phyloP scores from a whole-genome alignment of 2,113 vertebrate species.

The Sorex fumeus region DNA sequence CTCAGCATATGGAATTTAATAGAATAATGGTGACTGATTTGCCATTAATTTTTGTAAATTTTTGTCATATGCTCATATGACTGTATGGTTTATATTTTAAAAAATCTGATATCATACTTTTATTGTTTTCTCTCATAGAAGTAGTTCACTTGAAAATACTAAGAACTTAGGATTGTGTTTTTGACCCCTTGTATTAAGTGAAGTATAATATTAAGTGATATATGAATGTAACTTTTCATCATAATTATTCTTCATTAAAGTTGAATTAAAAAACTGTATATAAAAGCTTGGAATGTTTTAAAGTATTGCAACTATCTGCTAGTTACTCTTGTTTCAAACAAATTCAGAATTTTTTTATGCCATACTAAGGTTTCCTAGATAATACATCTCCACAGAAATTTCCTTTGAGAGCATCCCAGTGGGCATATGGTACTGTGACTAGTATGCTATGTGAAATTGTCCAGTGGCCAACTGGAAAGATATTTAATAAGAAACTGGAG shows the following conservation, averaged over 20 bases:
- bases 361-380: slow-evolving; percentile 37
- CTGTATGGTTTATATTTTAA: background rate
- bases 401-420: background rate
- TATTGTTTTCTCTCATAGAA: slow-evolving; percentile 26
- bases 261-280: slow-evolving; percentile 24
- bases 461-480: background rate
- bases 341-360: slow-evolving; percentile 44
- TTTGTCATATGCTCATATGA: background rate
- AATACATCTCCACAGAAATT: slow-evolving; percentile 25
- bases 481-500: background rate
- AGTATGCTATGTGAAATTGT: background rate
- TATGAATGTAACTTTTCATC: background rate
- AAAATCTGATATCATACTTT: slow-evolving; percentile 39
- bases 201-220: background rate
- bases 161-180: background rate
- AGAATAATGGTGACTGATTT: background rate
- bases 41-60: background rate
- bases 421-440: background rate
- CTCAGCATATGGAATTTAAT: background rate
- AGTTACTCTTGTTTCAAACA: background rate
- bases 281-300: slow-evolving; percentile 49
- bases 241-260: background rate
- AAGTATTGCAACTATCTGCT: background rate
- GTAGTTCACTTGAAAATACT: slow-evolving; percentile 6
- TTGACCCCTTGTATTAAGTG: background rate